Evolutionary conservation across 2,888 invertebrate genomes (phyloP), one percentile per base, ranked within the genome.

Genomic region (Plebejus argus): DNA sequence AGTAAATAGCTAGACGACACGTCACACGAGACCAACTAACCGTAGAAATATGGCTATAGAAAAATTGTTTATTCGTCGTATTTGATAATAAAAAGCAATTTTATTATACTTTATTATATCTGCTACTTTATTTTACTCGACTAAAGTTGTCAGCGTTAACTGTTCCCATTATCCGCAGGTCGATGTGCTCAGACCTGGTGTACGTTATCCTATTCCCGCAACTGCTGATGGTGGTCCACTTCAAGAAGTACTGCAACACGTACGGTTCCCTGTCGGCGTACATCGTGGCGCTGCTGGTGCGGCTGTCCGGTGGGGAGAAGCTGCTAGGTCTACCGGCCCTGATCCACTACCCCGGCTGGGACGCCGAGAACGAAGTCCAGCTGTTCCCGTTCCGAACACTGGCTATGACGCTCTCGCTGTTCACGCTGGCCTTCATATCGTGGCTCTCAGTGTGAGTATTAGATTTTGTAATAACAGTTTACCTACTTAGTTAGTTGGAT

Each of bases 161-260:
- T 70, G 20, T 71, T 3, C n/a, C 23, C 20, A 39, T 79, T 80
- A 39, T 83, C 79, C 81, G 0, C 90, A 97, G 97, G 97, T 99
- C 98, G 81, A 97, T 99, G 96, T 99, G 99, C 93, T 99, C 99
- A 72, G 99, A 99, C 93, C 95, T 99, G 88, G 99, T 99, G 82
- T 99, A 99, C 95, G 99, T 99, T 83, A 99, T 99, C 87, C 96
- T 99, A 83, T 99, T 99, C 92, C 99, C 99, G 0, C 99, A 99
- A 93, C 96, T 99, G 33, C 95, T 99, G 84, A 99, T 99, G 97
- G 99, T 99, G 83, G 99, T 99, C 33, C 99, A 99, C 94, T 98
- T 99, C 93, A 97, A 98, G 90, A 95, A 97, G 82, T 95, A 98
- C 89, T 98, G 98, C 94, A 99, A 99, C 94, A 99, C 99, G 12